A percentile compares a stretch with the other conserved stretches of the same genome.
Evolutionary conservation across 2,888 invertebrate genomes (phyloP).

Genomic region (Serrognathus titanus): DNA sequence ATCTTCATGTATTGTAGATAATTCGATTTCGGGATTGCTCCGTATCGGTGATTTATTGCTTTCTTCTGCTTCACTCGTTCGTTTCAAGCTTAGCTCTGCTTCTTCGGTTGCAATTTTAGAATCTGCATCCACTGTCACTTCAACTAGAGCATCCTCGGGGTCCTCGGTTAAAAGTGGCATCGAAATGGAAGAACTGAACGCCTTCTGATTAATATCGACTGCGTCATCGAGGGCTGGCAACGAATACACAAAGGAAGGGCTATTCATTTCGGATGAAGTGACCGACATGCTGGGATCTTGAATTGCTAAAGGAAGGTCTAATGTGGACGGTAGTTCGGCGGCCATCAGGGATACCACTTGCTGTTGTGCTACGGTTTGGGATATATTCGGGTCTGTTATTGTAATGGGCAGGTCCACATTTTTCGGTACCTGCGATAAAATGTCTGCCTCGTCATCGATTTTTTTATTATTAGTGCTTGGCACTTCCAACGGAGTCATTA

Average conservation of each 20-base stretch:
- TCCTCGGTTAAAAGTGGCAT: constrained; percentile 61
- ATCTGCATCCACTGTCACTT: neutral
- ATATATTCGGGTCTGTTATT: constrained; percentile 71
- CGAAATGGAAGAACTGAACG: constrained; percentile 51
- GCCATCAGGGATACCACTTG: constrained; percentile 39
- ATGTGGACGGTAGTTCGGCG: constrained; percentile 38
- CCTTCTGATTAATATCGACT: constrained; percentile 40
- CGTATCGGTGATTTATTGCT: neutral
- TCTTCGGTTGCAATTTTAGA: neutral
- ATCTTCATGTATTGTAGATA: neutral
- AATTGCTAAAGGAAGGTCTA: constrained; percentile 69
- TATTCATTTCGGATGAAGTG: constrained; percentile 42
- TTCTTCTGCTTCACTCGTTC: neutral
- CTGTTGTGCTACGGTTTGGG: constrained; percentile 51
- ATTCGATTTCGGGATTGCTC: neutral
- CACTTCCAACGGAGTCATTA: constrained; percentile 77
- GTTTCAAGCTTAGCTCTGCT: neutral
- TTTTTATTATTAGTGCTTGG: constrained; percentile 54
- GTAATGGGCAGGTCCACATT: constrained; percentile 74
- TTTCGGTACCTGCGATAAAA: constrained; percentile 55
- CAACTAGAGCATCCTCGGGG: constrained; percentile 33
- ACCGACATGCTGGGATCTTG: constrained; percentile 62
- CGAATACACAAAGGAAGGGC: constrained; percentile 43
- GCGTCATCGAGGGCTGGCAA: constrained; percentile 42
- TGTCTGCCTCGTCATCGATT: constrained; percentile 41